Conservation (phyloP, 1,140 invertebrate genomes). For the Planococcus citri region DNA sequence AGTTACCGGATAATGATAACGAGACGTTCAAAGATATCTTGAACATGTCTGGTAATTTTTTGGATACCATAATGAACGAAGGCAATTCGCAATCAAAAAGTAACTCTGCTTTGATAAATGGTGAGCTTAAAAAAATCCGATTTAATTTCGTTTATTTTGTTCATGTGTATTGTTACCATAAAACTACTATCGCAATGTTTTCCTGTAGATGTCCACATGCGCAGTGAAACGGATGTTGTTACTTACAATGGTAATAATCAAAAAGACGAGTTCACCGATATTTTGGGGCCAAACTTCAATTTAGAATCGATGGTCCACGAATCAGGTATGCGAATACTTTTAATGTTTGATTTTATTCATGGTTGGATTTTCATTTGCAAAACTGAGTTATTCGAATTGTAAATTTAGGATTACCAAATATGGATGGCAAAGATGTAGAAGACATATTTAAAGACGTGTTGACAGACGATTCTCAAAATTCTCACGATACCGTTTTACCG, state of each 20-base stretch:
- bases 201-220: not conserved
- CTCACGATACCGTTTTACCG: slow-evolving; percentile 19
- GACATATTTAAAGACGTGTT: slow-evolving; percentile 79
- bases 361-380: not conserved
- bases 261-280: slow-evolving; percentile 55
- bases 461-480: slow-evolving; percentile 43
- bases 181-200: not conserved
- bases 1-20: slow-evolving; percentile 34
- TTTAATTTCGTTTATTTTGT: too few relatives aligned
- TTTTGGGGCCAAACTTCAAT: slow-evolving; percentile 51
- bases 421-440: slow-evolving; percentile 82
- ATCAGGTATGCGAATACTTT: slow-evolving; percentile 36
- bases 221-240: slow-evolving; percentile 1
- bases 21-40: slow-evolving; percentile 56
- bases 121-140: not conserved
- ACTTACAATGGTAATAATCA: slow-evolving; percentile 13
- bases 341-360: not conserved
- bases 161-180: not conserved
- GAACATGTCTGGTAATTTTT: slow-evolving; percentile 45
- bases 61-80: slow-evolving; percentile 62
- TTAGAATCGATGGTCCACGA: slow-evolving; percentile 57
- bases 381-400: slow-evolving; percentile 14
- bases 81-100: slow-evolving; percentile 40
- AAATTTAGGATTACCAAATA: slow-evolving; percentile 55
- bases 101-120: slow-evolving; percentile 14